Evolutionary conservation across 2,797 vertebrate genomes (phyloP).

Genomic region (Vespertilio murinus): DNA sequence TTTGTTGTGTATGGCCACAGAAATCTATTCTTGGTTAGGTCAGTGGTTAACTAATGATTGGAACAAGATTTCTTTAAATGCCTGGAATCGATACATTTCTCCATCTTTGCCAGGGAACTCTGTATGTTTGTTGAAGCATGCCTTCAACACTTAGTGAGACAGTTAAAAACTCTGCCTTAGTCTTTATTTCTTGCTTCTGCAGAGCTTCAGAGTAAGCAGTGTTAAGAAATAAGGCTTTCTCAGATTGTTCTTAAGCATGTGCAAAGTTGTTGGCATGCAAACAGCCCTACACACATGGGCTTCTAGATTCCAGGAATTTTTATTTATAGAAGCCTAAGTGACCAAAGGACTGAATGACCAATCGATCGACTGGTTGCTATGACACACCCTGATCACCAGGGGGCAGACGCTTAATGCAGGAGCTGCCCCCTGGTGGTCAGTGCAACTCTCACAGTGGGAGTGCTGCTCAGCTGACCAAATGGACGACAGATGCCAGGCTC

Average conservation of each 20-base stretch:
- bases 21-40: neutral
- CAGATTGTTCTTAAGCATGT: neutral
- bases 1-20: neutral
- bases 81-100: neutral
- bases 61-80: neutral
- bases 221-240: neutral
- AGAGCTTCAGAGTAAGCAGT: neutral
- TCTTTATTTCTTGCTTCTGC: neutral
- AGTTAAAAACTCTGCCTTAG: neutral
- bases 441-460: too few species aligned
- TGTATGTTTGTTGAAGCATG: neutral
- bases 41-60: neutral
- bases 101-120: neutral
- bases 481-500: too few species aligned
- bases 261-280: neutral
- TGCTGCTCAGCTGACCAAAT: too few species aligned
- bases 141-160: neutral
- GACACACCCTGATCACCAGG: too few species aligned
- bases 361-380: too few species aligned
- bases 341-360: too few species aligned
- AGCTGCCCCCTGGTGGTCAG: too few species aligned
- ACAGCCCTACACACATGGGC: neutral
- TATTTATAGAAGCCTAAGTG: too few species aligned
- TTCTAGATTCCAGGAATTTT: neutral
- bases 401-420: too few species aligned